phyloP scores from a whole-genome alignment of 53 echinoderm and acorn worm species.

The Paracentrotus lividus region DNA sequence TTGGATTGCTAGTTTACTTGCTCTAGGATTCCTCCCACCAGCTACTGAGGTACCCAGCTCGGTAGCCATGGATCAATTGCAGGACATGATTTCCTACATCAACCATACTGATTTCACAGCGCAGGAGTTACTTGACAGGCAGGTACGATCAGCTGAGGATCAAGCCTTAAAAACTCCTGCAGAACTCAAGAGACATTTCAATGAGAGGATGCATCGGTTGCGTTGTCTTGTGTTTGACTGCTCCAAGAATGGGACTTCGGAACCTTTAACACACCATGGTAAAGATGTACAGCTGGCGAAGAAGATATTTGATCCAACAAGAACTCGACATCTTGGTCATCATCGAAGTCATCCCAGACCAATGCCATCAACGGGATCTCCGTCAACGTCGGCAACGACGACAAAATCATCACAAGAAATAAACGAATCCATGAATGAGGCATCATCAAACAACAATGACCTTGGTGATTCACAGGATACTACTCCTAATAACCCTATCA shows the following conservation, averaged over 20 bases:
- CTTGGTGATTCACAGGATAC: background rate
- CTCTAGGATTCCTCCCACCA: slow-evolving; percentile 68
- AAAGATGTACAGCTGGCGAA: slow-evolving; percentile 12
- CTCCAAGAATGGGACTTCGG: background rate
- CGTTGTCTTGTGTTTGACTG: slow-evolving; percentile 32
- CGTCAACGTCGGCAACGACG: background rate
- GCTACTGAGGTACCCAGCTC: slow-evolving; percentile 62
- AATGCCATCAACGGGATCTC: background rate
- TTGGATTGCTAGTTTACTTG: slow-evolving; percentile 66
- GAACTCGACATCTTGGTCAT: slow-evolving; percentile 4
- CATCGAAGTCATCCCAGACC: background rate
- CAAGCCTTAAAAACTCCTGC: background rate
- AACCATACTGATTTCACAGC: background rate
- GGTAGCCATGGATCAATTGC: slow-evolving; percentile 61
- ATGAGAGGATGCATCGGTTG: background rate
- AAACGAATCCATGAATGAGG: background rate
- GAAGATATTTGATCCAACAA: slow-evolving; percentile 31
- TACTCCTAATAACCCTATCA: background rate
- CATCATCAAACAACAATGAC: background rate
- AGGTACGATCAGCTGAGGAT: slow-evolving; percentile 6
- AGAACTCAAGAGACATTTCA: background rate
- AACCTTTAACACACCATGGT: background rate
- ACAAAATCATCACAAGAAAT: background rate
- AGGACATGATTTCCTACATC: background rate
- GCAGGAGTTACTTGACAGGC: slow-evolving; percentile 10